phyloP scores from a whole-genome alignment of 2,113 vertebrate genomes.

The Hippoglossus stenolepis region DNA sequence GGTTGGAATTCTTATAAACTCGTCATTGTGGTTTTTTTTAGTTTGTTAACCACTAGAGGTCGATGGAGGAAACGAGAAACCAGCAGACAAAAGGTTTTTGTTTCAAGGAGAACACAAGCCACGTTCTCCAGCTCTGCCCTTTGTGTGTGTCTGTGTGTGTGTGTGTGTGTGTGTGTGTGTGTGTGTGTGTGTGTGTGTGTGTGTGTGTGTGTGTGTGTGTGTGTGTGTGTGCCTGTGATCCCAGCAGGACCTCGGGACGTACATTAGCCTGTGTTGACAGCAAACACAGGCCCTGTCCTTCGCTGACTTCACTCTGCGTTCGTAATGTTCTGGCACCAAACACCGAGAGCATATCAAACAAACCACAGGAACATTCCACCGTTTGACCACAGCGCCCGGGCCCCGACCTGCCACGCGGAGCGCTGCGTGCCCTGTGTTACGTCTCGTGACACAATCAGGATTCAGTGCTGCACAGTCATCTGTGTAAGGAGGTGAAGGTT shows the following conservation, averaged over 20 bases:
- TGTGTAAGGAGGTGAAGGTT: no score
- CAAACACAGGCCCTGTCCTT: constrained; percentile 35
- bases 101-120: not conserved
- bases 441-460: no score
- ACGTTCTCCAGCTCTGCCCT: no score
- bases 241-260: not conserved
- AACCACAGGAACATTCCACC: constrained; percentile 35
- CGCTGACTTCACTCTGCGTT: constrained; percentile 11
- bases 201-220: not conserved
- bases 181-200: not conserved
- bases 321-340: constrained; percentile 12
- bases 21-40: rapidly evolving
- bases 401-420: not conserved
- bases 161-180: constrained; percentile 1
- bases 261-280: constrained; percentile 35
- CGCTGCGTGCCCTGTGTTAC: no score
- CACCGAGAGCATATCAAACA: constrained; percentile 27
- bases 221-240: constrained; percentile 5
- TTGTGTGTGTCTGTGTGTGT: not conserved
- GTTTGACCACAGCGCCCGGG: not conserved
- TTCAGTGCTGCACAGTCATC: no score
- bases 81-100: constrained; percentile 55
- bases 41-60: constrained; percentile 19
- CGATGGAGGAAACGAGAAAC: not conserved
- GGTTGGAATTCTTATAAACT: not conserved